phyloP scores from a whole-genome alignment of 2,888 invertebrate genomes.

The Hydropsyche betteni region DNA sequence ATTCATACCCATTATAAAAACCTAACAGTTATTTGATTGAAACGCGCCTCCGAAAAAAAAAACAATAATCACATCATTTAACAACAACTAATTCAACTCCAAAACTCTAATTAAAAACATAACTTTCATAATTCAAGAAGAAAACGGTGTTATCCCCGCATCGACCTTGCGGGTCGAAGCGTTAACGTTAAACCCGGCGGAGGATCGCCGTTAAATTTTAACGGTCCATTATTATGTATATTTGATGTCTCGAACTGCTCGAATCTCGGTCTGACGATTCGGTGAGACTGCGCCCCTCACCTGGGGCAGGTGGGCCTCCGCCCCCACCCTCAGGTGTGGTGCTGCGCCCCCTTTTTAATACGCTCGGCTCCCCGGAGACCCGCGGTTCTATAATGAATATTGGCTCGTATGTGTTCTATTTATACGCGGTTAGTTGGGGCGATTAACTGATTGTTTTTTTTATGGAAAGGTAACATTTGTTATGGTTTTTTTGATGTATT shows the following conservation, averaged over 20 bases:
- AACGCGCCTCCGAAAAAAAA: conserved; percentile 3
- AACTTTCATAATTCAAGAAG: no score
- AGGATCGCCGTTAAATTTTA: conserved; percentile 49
- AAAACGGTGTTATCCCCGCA: no score
- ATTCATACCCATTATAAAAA: conserved; percentile 10
- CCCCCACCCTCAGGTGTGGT: conserved; percentile 32
- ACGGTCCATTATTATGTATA: conserved; percentile 50
- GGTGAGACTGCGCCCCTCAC: conserved; percentile 20
- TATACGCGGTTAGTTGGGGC: not conserved
- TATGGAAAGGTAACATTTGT: no score
- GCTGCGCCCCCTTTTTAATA: conserved; percentile 16
- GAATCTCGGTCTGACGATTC: conserved; percentile 43
- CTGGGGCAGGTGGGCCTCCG: conserved; percentile 43
- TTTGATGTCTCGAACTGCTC: conserved; percentile 46
- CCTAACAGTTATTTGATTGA: conserved; percentile 24
- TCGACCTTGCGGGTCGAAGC: no score
- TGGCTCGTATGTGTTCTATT: not conserved
- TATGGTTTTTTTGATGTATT: no score
- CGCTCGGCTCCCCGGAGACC: conserved; percentile 28
- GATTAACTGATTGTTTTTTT: conserved; percentile 14
- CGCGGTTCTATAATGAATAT: conserved; percentile 25
- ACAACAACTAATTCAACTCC: no score
- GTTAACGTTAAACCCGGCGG: not conserved
- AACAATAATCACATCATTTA: no score
- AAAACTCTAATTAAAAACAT: no score